Evolutionary conservation across 1,140 invertebrate genomes (phyloP).

Genomic region (Hestina assimilis): DNA sequence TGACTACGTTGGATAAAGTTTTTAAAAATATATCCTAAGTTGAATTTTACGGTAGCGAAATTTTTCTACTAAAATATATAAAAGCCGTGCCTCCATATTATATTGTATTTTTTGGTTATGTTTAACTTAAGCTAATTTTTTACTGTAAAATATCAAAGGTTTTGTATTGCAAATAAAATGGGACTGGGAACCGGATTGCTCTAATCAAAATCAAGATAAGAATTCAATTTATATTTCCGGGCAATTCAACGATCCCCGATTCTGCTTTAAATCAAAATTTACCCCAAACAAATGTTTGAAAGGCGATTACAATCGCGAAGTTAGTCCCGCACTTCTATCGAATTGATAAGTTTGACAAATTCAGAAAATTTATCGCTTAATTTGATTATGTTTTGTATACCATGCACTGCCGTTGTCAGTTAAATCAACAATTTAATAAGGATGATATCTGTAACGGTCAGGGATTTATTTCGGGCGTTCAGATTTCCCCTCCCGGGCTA

Average conservation of each 20-base stretch:
- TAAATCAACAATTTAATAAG: no score
- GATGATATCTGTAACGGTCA: not conserved
- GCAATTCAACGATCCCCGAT: constrained; percentile 46
- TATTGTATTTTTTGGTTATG: no score
- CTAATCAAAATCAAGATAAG: constrained; percentile 63
- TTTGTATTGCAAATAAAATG: not conserved
- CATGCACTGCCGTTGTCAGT: not conserved
- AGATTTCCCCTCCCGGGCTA: no score
- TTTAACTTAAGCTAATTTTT: no score
- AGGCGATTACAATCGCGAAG: constrained; percentile 50
- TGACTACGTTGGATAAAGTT: constrained; percentile 1
- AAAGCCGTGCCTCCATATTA: no score
- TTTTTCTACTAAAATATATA: no score
- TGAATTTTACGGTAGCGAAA: not conserved
- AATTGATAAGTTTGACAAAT: constrained; percentile 60
- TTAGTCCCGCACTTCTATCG: constrained; percentile 54
- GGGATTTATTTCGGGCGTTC: no score
- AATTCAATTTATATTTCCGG: constrained; percentile 74
- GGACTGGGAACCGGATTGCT: constrained; percentile 26
- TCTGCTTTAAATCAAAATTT: constrained; percentile 59
- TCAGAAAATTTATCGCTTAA: constrained; percentile 35
- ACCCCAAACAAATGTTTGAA: constrained; percentile 51
- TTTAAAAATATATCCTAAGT: not conserved
- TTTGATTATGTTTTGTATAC: constrained; percentile 17
- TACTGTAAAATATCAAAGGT: not conserved